Percentiles rank a stretch among this genome's conserved stretches.
Conservation (phyloP, 2,113 vertebrate genomes). For the rabbit (Oryctolagus cuniculus) region DNA sequence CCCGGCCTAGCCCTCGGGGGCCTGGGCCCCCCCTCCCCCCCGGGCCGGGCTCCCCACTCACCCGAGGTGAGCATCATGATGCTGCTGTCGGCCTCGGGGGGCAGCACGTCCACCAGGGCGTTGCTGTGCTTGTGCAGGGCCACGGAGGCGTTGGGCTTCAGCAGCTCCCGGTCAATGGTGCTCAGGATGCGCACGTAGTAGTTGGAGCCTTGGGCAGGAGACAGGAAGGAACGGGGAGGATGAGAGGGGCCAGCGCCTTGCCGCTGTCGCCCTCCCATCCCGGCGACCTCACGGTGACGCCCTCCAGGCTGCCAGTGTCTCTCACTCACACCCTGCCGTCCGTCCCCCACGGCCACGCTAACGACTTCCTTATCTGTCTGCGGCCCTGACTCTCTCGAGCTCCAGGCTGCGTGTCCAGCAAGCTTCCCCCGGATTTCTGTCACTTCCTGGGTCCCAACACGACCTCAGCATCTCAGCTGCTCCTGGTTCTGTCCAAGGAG, state of each 20-base stretch:
- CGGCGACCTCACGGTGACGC: background rate
- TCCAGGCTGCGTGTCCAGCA: background rate
- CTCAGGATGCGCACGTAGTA: constrained; percentile 97
- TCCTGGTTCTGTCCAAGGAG: background rate
- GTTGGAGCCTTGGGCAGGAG: constrained; percentile 91
- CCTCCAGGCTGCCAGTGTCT: accelerated
- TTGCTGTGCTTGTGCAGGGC: constrained; percentile 98
- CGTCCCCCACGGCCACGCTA: accelerated
- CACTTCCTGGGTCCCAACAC: background rate
- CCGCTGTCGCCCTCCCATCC: too few species aligned
- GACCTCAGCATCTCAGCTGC: background rate
- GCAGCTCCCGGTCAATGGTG: constrained; percentile 97
- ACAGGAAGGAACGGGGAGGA: too few species aligned
- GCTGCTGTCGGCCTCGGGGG: constrained; percentile 97
- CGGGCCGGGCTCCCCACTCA: constrained; percentile 44
- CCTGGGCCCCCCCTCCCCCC: background rate
- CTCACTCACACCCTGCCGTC: background rate
- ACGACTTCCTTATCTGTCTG: background rate
- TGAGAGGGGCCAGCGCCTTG: background rate
- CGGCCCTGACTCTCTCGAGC: background rate
- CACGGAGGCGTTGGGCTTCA: constrained; percentile 97
- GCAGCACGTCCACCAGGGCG: constrained; percentile 95
- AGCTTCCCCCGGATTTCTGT: background rate
- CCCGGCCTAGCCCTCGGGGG: background rate
- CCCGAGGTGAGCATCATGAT: constrained; percentile 99